A percentile compares a stretch with the other conserved stretches of the same genome.
These are phyloP conservation scores for Pemphigus obesinymphae DNA, from an alignment of 1,140 invertebrate genomes.

Conservation along the genomic window DNA sequence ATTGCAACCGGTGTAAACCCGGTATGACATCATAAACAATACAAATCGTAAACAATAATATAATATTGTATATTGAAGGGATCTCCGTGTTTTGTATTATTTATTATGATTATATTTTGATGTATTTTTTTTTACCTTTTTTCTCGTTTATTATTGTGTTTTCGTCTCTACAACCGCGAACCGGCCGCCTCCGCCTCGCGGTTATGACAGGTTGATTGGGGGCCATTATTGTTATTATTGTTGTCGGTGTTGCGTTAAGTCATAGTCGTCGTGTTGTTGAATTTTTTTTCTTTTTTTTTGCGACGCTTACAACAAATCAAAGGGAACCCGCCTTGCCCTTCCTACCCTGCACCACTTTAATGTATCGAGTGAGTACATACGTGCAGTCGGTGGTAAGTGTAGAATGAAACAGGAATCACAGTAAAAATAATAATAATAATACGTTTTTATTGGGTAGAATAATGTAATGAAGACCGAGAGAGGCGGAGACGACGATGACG, in stretches of 20 bases:
- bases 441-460: neutral
- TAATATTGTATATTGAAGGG: too few species aligned
- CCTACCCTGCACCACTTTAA: too few species aligned
- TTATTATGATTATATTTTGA: too few species aligned
- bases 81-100: too few species aligned
- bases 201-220: constrained; percentile 23
- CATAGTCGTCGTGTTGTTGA: neutral
- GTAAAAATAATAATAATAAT: constrained; percentile 4
- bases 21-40: too few species aligned
- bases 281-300: neutral
- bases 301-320: neutral
- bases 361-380: too few species aligned
- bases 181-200: too few species aligned
- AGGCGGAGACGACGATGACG: neutral
- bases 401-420: constrained; percentile 20
- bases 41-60: too few species aligned
- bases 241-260: neutral
- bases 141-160: too few species aligned
- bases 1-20: too few species aligned
- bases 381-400: neutral
- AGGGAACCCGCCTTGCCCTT: neutral
- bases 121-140: too few species aligned
- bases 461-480: neutral
- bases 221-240: neutral
- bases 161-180: too few species aligned